A percentile compares a stretch with the other conserved stretches of the same genome.
phyloP scores from a whole-genome alignment of 2,888 invertebrate genomes.

The Anthrax anthrax region DNA sequence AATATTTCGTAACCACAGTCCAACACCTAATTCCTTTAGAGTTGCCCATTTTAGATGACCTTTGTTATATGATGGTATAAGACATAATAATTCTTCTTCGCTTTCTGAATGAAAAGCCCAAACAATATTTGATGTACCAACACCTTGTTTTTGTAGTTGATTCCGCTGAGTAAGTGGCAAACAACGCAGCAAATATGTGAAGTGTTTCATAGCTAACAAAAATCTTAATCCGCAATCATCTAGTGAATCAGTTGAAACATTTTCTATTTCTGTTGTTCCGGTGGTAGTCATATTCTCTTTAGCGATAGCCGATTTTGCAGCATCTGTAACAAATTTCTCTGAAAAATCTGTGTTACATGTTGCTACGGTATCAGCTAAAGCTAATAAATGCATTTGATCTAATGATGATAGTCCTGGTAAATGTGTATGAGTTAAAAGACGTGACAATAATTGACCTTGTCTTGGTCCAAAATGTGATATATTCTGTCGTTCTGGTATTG shows the following conservation, averaged over 20 bases:
- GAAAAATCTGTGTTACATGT: constrained; percentile 82
- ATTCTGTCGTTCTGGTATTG: constrained; percentile 56
- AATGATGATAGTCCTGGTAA: constrained; percentile 87
- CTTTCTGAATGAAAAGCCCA: constrained; percentile 99
- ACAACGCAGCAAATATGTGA: constrained; percentile 86
- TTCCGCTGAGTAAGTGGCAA: constrained; percentile 80
- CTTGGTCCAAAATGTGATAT: constrained; percentile 77
- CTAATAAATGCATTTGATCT: constrained; percentile 99
- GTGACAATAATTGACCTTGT: constrained; percentile 72
- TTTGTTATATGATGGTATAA: constrained; percentile 78
- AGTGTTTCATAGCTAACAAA: constrained; percentile 93
- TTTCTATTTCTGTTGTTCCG: constrained; percentile 37
- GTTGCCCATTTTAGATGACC: constrained; percentile 80
- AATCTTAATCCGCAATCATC: constrained; percentile 97
- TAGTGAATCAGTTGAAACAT: constrained; percentile 57
- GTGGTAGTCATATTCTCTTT: constrained; percentile 49
- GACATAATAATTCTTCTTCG: constrained; percentile 81
- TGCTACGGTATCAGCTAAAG: constrained; percentile 93
- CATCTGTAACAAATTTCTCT: constrained; percentile 59
- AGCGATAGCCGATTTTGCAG: constrained; percentile 49
- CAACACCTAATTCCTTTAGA: constrained; percentile 76
- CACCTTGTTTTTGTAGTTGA: constrained; percentile 71
- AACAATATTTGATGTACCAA: constrained; percentile 80
- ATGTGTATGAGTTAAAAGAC: constrained; percentile 87
- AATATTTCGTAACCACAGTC: constrained; percentile 91